These are phyloP conservation scores for Hippocampus abdominalis DNA, from an alignment of 2,113 vertebrate genomes.

Conservation along the genomic window DNA sequence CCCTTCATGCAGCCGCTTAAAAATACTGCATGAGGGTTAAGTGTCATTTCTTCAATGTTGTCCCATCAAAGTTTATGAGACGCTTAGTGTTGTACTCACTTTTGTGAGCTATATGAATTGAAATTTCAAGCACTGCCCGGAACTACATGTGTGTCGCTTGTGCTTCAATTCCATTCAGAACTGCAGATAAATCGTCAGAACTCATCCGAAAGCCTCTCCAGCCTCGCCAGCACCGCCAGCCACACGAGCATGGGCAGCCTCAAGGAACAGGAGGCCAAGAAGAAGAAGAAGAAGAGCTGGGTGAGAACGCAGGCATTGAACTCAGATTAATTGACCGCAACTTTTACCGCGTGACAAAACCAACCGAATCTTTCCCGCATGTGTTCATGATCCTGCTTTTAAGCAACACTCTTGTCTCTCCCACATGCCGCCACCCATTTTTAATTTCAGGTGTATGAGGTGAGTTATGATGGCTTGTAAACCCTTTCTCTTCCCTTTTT, in stretches of 20 bases:
- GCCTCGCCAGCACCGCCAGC: constrained; percentile 81
- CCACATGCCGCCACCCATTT: constrained; percentile 80
- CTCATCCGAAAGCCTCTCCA: constrained; percentile 94
- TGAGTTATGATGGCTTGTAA: constrained; percentile 73
- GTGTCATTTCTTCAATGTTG: background rate
- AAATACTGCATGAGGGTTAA: too few species aligned
- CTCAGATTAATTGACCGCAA: background rate
- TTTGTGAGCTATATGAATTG: background rate
- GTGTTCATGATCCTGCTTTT: constrained; percentile 25
- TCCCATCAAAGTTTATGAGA: background rate
- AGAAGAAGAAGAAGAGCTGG: constrained; percentile 99
- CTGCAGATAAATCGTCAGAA: constrained; percentile 91
- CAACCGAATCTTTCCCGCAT: constrained; percentile 20
- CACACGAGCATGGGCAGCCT: constrained; percentile 87
- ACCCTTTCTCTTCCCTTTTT: background rate
- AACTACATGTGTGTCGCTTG: background rate
- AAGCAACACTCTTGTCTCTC: constrained; percentile 74
- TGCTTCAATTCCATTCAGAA: constrained; percentile 65
- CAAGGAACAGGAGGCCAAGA: constrained; percentile 91
- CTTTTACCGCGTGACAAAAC: background rate
- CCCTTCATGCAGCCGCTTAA: too few species aligned
- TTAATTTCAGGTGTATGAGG: constrained; percentile 95
- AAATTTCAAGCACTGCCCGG: background rate
- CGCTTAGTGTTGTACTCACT: too few species aligned
- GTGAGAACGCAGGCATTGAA: constrained; percentile 62